Percentiles rank a stretch among this genome's conserved stretches.
Conservation (phyloP, 1,140 invertebrate species). For the Lutraria rhynchaena region DNA sequence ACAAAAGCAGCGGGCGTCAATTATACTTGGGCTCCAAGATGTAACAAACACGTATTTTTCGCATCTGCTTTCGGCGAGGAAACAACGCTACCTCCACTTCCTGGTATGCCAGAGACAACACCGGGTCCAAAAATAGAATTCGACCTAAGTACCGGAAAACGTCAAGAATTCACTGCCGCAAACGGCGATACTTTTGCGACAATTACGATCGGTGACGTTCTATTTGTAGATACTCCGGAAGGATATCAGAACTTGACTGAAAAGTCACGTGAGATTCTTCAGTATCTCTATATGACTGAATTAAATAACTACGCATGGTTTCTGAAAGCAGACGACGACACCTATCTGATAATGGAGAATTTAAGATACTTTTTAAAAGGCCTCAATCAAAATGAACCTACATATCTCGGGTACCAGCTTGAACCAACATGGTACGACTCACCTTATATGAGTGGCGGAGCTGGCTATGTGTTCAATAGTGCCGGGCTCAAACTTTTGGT, state of each 20-base stretch:
- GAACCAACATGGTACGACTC: slow-evolving; percentile 49
- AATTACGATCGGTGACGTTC: slow-evolving; percentile 39
- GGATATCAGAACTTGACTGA: slow-evolving; percentile 58
- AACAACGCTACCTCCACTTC: slow-evolving; percentile 48
- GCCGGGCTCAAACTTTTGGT: slow-evolving; percentile 45
- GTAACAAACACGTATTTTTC: slow-evolving; percentile 91
- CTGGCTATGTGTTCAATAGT: slow-evolving; percentile 56
- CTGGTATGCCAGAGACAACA: not conserved
- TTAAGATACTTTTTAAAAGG: slow-evolving; percentile 92
- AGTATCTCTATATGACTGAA: slow-evolving; percentile 53
- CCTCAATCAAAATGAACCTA: slow-evolving; percentile 63
- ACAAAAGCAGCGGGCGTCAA: slow-evolving; percentile 96
- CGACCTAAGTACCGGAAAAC: slow-evolving; percentile 2
- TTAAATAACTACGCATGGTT: slow-evolving; percentile 73
- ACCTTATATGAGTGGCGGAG: slow-evolving; percentile 60
- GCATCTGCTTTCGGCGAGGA: slow-evolving; percentile 68
- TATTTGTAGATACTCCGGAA: slow-evolving; percentile 54
- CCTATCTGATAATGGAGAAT: slow-evolving; percentile 95
- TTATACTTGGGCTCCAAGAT: slow-evolving; percentile 96
- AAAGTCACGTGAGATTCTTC: slow-evolving; percentile 47
- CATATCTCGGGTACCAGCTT: slow-evolving; percentile 61
- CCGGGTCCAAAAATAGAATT: not conserved
- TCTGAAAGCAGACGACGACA: slow-evolving; percentile 81
- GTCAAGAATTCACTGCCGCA: slow-evolving; percentile 21
- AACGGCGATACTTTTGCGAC: slow-evolving; percentile 43